These are phyloP conservation scores for Drosophila bocki DNA, from an alignment of 1,140 invertebrate genomes.

Conservation along the genomic window DNA sequence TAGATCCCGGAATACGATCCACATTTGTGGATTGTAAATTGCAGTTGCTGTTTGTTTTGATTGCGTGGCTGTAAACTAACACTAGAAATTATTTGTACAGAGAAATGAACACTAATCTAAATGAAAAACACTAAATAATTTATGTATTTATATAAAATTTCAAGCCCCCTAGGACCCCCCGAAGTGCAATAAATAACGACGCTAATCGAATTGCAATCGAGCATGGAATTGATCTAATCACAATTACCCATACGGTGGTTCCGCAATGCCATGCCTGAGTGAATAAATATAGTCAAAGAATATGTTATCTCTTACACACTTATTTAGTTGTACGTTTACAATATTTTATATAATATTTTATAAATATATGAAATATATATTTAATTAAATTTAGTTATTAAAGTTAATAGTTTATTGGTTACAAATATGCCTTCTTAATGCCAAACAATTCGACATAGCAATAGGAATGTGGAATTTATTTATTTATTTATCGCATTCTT, in stretches of 20 bases:
- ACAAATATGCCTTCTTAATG: no score
- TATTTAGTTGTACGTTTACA: not conserved
- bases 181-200: constrained; percentile 23
- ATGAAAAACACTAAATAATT: no score
- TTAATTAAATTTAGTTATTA: not conserved
- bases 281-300: not conserved
- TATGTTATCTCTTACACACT: not conserved
- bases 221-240: constrained; percentile 25
- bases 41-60: no score
- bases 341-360: not conserved
- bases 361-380: not conserved
- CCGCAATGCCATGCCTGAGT: not conserved
- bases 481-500: constrained; percentile 25
- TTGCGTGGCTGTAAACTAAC: no score
- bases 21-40: no score
- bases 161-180: not conserved
- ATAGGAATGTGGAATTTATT: no score
- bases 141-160: no score
- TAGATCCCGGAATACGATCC: no score
- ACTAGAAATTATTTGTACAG: no score
- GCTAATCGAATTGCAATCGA: constrained; percentile 36
- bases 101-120: no score
- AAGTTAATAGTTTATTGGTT: not conserved
- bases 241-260: constrained; percentile 9
- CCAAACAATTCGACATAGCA: no score